Conservation (phyloP, 2,888 invertebrate species). For the Apamea anceps region DNA sequence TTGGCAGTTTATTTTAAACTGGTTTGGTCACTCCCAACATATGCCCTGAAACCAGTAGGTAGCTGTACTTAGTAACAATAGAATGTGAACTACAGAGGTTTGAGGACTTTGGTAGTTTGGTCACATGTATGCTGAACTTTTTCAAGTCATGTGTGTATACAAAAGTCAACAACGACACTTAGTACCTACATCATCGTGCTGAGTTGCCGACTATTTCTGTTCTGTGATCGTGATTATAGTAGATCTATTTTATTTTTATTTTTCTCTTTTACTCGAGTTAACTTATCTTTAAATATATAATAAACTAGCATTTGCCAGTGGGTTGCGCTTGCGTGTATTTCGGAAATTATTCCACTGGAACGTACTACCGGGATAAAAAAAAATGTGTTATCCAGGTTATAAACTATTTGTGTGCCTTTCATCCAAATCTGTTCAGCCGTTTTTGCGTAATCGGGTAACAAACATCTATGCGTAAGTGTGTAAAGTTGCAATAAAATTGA, state of each 20-base stretch:
- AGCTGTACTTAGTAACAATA: neutral
- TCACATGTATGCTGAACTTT: neutral
- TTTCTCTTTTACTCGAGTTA: neutral
- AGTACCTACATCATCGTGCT: neutral
- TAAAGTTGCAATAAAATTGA: neutral
- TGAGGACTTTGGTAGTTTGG: no score
- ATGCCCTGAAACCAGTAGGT: neutral
- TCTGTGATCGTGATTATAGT: neutral
- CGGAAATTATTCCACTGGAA: neutral
- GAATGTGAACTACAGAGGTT: neutral
- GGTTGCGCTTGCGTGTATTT: neutral
- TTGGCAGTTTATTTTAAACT: constrained; percentile 24
- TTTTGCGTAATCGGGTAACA: neutral
- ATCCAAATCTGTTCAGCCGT: neutral
- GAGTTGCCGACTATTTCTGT: neutral
- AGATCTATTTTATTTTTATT: neutral
- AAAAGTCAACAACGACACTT: neutral
- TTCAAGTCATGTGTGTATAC: no score
- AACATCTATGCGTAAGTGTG: neutral
- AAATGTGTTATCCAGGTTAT: neutral
- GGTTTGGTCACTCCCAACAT: constrained; percentile 17
- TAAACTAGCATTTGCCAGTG: neutral
- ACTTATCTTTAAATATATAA: no score
- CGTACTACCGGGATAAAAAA: neutral
- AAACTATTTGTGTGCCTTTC: neutral